phyloP scores from a whole-genome alignment of 2,113 vertebrate genomes.

The Heterochromis multidens region DNA sequence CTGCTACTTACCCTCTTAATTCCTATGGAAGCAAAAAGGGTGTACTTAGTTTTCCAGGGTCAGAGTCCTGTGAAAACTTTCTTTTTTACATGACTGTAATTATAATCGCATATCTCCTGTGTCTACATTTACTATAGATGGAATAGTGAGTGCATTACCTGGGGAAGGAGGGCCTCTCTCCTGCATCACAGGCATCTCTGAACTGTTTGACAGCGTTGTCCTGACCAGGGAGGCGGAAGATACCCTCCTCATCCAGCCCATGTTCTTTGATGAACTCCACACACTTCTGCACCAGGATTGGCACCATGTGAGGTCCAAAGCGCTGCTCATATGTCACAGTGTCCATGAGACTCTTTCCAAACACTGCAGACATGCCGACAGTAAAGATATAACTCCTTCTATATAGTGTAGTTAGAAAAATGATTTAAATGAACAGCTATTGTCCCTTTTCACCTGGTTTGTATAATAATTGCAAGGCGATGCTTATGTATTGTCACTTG shows the following conservation, averaged over 20 bases:
- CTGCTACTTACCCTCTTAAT: background rate
- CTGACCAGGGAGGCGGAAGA: constrained; percentile 95
- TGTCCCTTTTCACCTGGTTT: background rate
- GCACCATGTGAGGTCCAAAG: constrained; percentile 84
- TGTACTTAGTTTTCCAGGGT: background rate
- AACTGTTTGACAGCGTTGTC: constrained; percentile 92
- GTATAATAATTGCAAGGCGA: background rate
- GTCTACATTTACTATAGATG: background rate
- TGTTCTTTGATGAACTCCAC: constrained; percentile 86
- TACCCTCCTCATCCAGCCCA: constrained; percentile 87
- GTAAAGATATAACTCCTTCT: background rate
- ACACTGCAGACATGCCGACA: constrained; percentile 72
- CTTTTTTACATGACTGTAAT: background rate
- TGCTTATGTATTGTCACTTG: background rate
- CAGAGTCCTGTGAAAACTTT: background rate
- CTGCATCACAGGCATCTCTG: constrained; percentile 89
- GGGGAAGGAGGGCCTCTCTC: constrained; percentile 90
- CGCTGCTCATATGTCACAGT: constrained; percentile 86
- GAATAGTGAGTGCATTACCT: constrained; percentile 65
- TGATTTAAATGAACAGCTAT: background rate
- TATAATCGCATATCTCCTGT: background rate
- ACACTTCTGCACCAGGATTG: constrained; percentile 91
- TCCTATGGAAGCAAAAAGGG: background rate
- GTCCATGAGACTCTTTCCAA: constrained; percentile 85
- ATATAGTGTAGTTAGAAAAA: background rate